Percentiles rank a stretch among this genome's conserved stretches.
Evolutionary conservation across 2,888 invertebrate species (phyloP).

Genomic region (Nemapogon koenigi): DNA sequence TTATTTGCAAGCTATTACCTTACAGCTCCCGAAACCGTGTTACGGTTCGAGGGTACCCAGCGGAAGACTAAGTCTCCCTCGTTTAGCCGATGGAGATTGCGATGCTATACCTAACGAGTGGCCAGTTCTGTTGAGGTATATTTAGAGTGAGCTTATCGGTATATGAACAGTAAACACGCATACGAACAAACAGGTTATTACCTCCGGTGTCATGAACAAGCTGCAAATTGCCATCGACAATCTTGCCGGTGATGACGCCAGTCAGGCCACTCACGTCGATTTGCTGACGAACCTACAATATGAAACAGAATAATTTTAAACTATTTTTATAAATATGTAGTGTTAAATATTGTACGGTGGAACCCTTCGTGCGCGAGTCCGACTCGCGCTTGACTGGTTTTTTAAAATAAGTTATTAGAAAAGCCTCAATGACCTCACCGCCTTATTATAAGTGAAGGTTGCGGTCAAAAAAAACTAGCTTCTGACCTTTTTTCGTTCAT

Average conservation of each 20-base stretch:
- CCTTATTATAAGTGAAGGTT: neutral
- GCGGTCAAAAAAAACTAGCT: neutral
- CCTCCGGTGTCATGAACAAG: slow-evolving; percentile 39
- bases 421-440: neutral
- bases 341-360: neutral
- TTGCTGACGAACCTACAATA: slow-evolving; percentile 25
- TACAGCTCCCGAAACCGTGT: too few relatives aligned
- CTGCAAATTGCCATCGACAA: slow-evolving; percentile 48
- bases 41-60: too few relatives aligned
- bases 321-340: neutral
- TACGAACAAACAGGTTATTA: slow-evolving; percentile 18
- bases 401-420: too few relatives aligned
- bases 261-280: slow-evolving; percentile 43
- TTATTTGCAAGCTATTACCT: too few relatives aligned
- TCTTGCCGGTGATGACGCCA: slow-evolving; percentile 43
- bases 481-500: slow-evolving; percentile 45
- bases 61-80: too few relatives aligned
- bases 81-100: too few relatives aligned
- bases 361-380: too few relatives aligned
- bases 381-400: too few relatives aligned
- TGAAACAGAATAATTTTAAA: neutral
- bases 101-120: too few relatives aligned
- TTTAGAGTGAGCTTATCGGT: too few relatives aligned
- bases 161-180: too few relatives aligned
- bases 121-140: too few relatives aligned